These are phyloP conservation scores for Byasa hedistus DNA, from an alignment of 2,888 invertebrate genomes.

Conservation along the genomic window DNA sequence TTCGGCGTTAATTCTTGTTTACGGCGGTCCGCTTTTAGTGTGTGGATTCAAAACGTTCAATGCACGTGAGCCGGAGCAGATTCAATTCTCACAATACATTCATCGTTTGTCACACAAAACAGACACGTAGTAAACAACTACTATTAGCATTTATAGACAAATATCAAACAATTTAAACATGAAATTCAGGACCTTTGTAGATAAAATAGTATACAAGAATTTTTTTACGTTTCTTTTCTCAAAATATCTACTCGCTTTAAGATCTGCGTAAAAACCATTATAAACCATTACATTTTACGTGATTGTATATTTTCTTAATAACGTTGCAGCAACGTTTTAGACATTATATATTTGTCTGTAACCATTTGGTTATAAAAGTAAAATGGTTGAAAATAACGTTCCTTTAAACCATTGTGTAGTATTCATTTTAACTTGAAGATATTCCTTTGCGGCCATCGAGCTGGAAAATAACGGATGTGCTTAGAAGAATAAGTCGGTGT, in stretches of 20 bases:
- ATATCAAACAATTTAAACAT: not conserved
- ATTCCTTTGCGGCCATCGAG: slow-evolving; percentile 72
- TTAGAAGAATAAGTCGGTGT: slow-evolving; percentile 76
- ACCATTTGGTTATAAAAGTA: not conserved
- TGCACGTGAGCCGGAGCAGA: slow-evolving; percentile 51
- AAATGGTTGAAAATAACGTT: slow-evolving; percentile 50
- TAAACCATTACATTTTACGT: too few species aligned
- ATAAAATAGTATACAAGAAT: too few species aligned
- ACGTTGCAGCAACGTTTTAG: too few species aligned
- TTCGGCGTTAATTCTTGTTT: slow-evolving; percentile 76
- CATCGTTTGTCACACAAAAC: slow-evolving; percentile 38
- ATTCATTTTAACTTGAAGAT: slow-evolving; percentile 73
- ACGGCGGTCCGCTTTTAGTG: slow-evolving; percentile 76
- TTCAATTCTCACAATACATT: slow-evolving; percentile 41
- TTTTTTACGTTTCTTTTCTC: too few species aligned
- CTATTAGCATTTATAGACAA: not conserved
- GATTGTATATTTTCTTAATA: too few species aligned
- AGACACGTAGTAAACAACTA: not conserved
- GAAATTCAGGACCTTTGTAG: too few species aligned
- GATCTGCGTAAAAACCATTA: too few species aligned
- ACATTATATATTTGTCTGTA: not conserved
- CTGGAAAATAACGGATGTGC: slow-evolving; percentile 79
- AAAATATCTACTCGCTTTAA: too few species aligned
- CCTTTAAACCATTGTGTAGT: slow-evolving; percentile 58
- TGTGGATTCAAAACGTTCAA: slow-evolving; percentile 54